Base-by-base conservation (phyloP, 1,140 invertebrate genomes). In the Pogonus chalceus region DNA sequence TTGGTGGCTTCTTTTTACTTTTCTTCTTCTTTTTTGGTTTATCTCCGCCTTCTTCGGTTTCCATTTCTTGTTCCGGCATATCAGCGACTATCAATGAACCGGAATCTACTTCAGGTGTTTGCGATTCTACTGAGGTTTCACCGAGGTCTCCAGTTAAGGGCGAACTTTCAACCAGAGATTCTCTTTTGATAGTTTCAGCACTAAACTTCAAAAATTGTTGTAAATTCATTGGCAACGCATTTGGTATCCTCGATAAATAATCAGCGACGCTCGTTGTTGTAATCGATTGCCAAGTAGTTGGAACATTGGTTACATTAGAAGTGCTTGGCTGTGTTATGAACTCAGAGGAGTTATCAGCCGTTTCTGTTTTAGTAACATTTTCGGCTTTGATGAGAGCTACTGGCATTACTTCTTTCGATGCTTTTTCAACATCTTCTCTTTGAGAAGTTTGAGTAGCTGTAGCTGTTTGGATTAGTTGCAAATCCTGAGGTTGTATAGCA, bases 1-100 rank as follows among this genome's bases (percentile, higher is more conserved):
- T 84, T 0, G 82, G 78, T n/a, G 82, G 79, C 65, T 87, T 87
- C 67, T 87, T 87, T 73, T 87, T 87, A 66, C 85, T 84, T 57
- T 85, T 85, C 70, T 86, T 85, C 70, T 86, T 87, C 58, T 84
- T 82, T 58, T 85, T 86, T 16, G 71, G 74, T 54, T 80, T 80
- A 0, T 70, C 67, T 0, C 58, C 55, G 46, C 65, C 62, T 22
- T 65, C 67, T n/a, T 54, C 53, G 31, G 51, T 58, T 9, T 43
- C 37, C 4, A 4, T 3, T 9, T 12, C 37, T 3, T 9, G 9
- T 43, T 43, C 37, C 4, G 18, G 3, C 7, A 12, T 43, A 18
- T 43, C 37, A 18, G 37, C 37, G 9, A 43, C 37, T 9, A 43
- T 43, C 18, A 43, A 18, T 12, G 7, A 4, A 18, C 37, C 37